Percentiles rank a stretch among this genome's conserved stretches.
Conservation (phyloP, 1,140 invertebrate species). For the Drosophila pallidifrons region DNA sequence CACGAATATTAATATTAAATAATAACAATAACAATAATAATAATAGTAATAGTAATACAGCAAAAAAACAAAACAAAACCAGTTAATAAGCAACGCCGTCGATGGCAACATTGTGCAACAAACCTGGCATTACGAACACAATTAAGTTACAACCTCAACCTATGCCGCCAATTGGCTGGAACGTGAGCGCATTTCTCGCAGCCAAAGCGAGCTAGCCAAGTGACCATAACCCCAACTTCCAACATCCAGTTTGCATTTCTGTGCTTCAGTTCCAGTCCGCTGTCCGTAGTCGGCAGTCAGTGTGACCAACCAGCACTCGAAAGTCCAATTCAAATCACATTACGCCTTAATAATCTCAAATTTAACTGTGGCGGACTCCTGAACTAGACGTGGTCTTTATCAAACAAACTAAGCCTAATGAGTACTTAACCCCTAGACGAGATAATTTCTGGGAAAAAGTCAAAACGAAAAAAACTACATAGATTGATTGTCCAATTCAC, state of each 20-base stretch:
- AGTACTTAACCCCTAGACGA: conserved; percentile 47
- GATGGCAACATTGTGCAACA: conserved; percentile 48
- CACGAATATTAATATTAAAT: conserved; percentile 17
- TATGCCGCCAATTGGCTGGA: conserved; percentile 48
- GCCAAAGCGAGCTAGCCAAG: conserved; percentile 19
- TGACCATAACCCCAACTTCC: conserved; percentile 51
- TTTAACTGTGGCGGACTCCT: conserved; percentile 21
- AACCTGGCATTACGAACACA: conserved; percentile 50
- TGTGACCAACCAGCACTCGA: conserved; percentile 6
- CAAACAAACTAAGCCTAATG: conserved; percentile 56
- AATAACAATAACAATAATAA: conserved; percentile 1
- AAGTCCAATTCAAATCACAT: conserved; percentile 36
- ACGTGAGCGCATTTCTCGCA: conserved; percentile 46
- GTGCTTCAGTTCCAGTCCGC: background rate
- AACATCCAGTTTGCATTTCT: conserved; percentile 4
- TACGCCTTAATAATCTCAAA: conserved; percentile 25
- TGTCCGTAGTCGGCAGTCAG: conserved; percentile 2
- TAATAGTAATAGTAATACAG: conserved; percentile 15
- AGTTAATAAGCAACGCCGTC: conserved; percentile 47
- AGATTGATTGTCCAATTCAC: conserved; percentile 58
- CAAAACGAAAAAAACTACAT: conserved; percentile 17
- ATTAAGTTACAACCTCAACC: conserved; percentile 53
- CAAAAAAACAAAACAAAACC: conserved; percentile 29
- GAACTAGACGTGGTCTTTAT: conserved; percentile 31
- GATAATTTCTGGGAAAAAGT: conserved; percentile 39